Conservation (phyloP, 2,797 vertebrate species). For the Clamator glandarius region DNA sequence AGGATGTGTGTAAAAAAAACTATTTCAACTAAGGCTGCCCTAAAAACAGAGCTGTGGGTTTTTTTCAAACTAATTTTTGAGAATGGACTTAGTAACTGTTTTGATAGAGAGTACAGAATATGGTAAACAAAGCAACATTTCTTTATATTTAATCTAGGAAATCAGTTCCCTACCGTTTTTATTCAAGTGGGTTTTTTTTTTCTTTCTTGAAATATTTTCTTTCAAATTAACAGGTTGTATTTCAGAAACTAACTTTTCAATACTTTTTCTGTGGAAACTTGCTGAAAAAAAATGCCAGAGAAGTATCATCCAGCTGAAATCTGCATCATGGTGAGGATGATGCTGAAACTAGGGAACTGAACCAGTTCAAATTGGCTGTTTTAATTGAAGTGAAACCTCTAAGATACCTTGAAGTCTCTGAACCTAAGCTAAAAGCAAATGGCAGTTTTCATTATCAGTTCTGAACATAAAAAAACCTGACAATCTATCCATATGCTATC, state of each 20-base stretch:
- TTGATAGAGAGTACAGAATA: neutral
- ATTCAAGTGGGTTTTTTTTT: neutral
- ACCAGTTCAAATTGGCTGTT: neutral
- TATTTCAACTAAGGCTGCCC: neutral
- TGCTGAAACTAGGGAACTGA: neutral
- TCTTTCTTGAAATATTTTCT: neutral
- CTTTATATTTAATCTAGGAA: neutral
- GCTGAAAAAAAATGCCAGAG: neutral
- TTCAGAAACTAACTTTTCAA: neutral
- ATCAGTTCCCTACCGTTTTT: neutral
- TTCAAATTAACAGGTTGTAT: neutral
- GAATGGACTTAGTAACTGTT: neutral
- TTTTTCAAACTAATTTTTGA: neutral
- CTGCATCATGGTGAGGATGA: neutral
- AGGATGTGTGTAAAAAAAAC: neutral
- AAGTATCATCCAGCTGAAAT: neutral
- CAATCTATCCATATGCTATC: neutral
- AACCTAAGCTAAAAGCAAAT: neutral
- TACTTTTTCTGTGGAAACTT: neutral
- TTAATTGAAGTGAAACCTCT: neutral
- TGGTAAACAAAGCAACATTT: neutral
- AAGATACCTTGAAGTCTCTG: neutral
- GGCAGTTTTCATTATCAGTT: neutral
- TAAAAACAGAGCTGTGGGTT: neutral
- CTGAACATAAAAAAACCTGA: neutral